A percentile compares a stretch with the other conserved stretches of the same genome.
Conservation (phyloP, 2,797 vertebrate genomes). For the Mus caroli region DNA sequence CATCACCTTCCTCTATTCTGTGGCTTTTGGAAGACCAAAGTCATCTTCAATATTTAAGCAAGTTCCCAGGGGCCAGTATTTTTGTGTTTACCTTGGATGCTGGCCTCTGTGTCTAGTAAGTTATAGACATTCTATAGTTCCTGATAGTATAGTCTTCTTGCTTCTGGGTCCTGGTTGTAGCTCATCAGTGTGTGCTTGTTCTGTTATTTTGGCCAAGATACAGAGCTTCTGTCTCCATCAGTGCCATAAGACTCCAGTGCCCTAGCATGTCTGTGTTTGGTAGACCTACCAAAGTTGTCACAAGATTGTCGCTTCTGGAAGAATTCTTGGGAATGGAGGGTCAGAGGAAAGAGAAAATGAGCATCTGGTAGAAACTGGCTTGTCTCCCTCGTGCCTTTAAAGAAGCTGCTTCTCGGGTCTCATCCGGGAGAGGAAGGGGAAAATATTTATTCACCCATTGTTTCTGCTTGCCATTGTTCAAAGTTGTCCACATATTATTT, state of each 20-base stretch:
- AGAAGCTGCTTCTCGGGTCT: background rate
- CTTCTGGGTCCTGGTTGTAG: background rate
- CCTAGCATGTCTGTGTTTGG: background rate
- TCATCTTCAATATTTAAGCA: background rate
- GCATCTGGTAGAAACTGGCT: background rate
- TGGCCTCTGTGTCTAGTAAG: background rate
- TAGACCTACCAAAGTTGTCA: background rate
- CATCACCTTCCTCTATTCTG: background rate
- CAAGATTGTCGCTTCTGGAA: background rate
- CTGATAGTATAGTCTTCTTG: background rate
- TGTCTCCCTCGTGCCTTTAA: background rate
- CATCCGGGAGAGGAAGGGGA: background rate
- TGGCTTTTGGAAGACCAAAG: background rate
- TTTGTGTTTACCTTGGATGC: background rate
- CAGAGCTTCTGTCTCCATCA: background rate
- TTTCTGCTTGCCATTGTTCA: slow-evolving; percentile 3
- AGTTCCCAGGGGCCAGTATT: background rate
- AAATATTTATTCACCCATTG: background rate
- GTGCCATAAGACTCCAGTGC: background rate
- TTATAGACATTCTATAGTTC: background rate
- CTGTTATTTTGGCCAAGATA: background rate
- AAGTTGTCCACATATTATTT: background rate
- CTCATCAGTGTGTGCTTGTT: background rate
- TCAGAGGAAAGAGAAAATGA: background rate
- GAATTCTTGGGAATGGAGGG: background rate